Conservation (phyloP, 2,113 vertebrate species). For the Anhinga anhinga region DNA sequence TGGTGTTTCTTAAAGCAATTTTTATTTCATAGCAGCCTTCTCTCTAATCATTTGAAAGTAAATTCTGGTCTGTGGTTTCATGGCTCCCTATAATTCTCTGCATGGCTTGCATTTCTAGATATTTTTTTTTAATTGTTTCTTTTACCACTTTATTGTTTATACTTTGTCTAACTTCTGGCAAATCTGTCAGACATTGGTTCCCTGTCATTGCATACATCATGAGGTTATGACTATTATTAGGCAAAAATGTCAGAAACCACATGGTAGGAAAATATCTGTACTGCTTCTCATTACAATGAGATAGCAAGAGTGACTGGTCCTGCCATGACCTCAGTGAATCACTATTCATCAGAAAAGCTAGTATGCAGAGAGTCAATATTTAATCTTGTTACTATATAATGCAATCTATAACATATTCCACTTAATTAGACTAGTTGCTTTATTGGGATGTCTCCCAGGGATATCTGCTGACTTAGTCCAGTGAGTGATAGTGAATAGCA, state of each 20-base stretch:
- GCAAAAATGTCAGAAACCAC: background rate
- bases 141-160: background rate
- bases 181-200: background rate
- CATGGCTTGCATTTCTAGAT: accelerated
- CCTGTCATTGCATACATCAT: background rate
- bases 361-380: background rate
- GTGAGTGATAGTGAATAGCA: background rate
- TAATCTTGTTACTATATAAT: background rate
- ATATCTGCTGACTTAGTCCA: background rate
- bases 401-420: background rate
- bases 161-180: background rate
- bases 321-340: background rate
- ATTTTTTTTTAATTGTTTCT: no score
- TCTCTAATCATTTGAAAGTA: background rate
- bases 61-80: background rate
- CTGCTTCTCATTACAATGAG: background rate
- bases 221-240: background rate
- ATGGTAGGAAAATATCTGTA: background rate
- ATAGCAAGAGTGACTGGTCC: background rate
- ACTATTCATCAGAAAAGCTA: background rate
- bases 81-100: background rate
- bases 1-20: background rate
- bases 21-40: background rate
- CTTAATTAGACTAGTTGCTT: background rate
- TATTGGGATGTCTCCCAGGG: background rate